Percentiles rank a stretch among this genome's conserved stretches.
Evolutionary conservation across 2,113 vertebrate species (phyloP).

Genomic region (Psittacus erithacus): DNA sequence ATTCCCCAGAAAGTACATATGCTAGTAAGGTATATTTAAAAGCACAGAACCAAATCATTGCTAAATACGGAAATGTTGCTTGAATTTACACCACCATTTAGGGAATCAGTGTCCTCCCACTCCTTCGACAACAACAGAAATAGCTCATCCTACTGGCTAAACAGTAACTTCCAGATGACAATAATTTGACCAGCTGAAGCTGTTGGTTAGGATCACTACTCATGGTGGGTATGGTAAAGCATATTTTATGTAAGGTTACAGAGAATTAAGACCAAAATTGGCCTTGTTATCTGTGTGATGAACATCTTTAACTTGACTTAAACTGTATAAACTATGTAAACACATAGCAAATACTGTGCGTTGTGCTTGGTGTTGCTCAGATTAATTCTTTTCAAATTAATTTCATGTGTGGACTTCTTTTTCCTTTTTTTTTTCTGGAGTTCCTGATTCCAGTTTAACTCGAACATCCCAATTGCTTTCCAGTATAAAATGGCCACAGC

Average conservation of each 20-base stretch:
- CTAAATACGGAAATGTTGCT: background rate
- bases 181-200: background rate
- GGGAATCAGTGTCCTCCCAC: background rate
- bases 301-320: background rate
- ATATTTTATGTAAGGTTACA: background rate
- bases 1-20: background rate
- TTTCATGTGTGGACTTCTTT: background rate
- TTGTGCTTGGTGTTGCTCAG: background rate
- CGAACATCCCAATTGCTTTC: background rate
- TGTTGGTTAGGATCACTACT: background rate
- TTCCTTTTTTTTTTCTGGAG: background rate
- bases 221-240: fast-evolving
- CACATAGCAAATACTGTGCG: background rate
- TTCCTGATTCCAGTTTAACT: conserved; percentile 10
- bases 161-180: background rate
- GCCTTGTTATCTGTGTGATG: background rate
- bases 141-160: background rate
- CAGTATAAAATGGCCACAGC: background rate
- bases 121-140: background rate
- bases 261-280: background rate
- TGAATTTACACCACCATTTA: background rate
- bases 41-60: background rate
- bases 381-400: background rate
- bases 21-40: background rate
- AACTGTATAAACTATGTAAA: background rate